Percentiles rank a stretch among this genome's conserved stretches.
Evolutionary conservation across 1,140 invertebrate genomes (phyloP).

Genomic region (Bombus haemorrhoidalis): DNA sequence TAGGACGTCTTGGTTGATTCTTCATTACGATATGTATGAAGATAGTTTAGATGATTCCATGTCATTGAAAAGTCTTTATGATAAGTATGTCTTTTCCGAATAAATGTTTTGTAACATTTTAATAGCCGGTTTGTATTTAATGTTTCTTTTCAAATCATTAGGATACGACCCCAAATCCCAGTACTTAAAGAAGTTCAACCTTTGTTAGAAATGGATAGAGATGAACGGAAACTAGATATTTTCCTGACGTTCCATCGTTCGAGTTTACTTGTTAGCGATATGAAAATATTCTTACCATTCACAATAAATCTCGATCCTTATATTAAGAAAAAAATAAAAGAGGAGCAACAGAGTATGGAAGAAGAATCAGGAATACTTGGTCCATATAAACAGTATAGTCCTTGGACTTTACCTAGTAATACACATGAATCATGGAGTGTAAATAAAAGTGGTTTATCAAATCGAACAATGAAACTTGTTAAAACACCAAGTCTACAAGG

Average conservation of each 20-base stretch:
- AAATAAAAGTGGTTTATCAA: slow-evolving; percentile 40
- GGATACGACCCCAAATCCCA: slow-evolving; percentile 91
- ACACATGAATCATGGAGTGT: slow-evolving; percentile 21
- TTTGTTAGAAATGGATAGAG: slow-evolving; percentile 94
- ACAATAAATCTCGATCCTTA: slow-evolving; percentile 98
- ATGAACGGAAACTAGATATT: slow-evolving; percentile 96
- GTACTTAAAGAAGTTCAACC: slow-evolving; percentile 94
- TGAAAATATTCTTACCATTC: slow-evolving; percentile 97
- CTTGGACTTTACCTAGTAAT: slow-evolving; percentile 59
- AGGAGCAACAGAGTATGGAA: slow-evolving; percentile 87
- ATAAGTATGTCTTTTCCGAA: slow-evolving; percentile 87
- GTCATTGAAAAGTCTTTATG: slow-evolving; percentile 94
- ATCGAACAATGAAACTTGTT: slow-evolving; percentile 61
- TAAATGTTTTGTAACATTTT: slow-evolving; percentile 71
- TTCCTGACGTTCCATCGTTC: slow-evolving; percentile 94
- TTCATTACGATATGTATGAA: slow-evolving; percentile 95
- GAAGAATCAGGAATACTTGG: slow-evolving; percentile 79
- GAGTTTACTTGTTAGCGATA: slow-evolving; percentile 91
- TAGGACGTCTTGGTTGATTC: slow-evolving; percentile 97
- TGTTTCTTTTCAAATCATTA: slow-evolving; percentile 71
- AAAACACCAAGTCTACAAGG: slow-evolving; percentile 63
- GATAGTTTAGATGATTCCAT: slow-evolving; percentile 93
- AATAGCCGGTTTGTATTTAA: slow-evolving; percentile 66
- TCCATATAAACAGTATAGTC: slow-evolving; percentile 48
- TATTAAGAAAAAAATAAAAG: slow-evolving; percentile 96